Percentiles rank a stretch among this genome's conserved stretches.
phyloP scores from a whole-genome alignment of 1,140 invertebrate species.

The Sitophilus oryzae region DNA sequence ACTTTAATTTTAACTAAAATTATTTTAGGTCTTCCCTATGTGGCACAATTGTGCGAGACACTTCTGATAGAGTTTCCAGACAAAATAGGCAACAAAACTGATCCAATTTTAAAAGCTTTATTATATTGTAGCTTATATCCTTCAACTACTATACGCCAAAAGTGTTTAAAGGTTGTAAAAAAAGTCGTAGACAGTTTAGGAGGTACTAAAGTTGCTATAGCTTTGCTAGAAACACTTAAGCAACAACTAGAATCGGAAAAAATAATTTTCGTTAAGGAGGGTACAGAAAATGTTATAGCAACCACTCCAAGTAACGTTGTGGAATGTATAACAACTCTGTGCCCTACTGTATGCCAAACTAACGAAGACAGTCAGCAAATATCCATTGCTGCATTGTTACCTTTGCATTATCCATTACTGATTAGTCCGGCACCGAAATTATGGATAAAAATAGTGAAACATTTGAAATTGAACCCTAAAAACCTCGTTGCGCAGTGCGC shows the following conservation, averaged over 20 bases:
- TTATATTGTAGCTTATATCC: slow-evolving; percentile 55
- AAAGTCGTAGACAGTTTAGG: slow-evolving; percentile 38
- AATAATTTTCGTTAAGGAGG: slow-evolving; percentile 36
- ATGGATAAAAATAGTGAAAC: slow-evolving; percentile 58
- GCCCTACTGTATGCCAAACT: slow-evolving; percentile 47
- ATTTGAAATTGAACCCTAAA: slow-evolving; percentile 51
- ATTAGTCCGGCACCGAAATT: slow-evolving; percentile 48
- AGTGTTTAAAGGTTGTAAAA: slow-evolving; percentile 40
- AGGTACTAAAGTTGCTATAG: slow-evolving; percentile 46
- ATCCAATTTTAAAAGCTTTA: slow-evolving; percentile 56
- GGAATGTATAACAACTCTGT: slow-evolving; percentile 50
- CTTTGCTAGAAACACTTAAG: slow-evolving; percentile 56
- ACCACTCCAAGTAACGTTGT: slow-evolving; percentile 30
- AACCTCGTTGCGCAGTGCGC: slow-evolving; percentile 52
- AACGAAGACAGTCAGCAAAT: slow-evolving; percentile 49
- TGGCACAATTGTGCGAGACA: slow-evolving; percentile 58
- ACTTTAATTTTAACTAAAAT: not conserved
- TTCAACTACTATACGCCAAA: slow-evolving; percentile 39
- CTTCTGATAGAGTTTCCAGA: slow-evolving; percentile 57
- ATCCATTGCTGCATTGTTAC: slow-evolving; percentile 56
- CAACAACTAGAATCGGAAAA: slow-evolving; percentile 53
- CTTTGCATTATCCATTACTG: slow-evolving; percentile 63
- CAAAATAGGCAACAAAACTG: slow-evolving; percentile 52
- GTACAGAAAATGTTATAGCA: slow-evolving; percentile 17
- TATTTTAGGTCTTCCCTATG: slow-evolving; percentile 50